Evolutionary conservation across 2,888 invertebrate genomes (phyloP), one percentile per base, ranked within the genome.

Genomic region (Apocheima hispidaria): DNA sequence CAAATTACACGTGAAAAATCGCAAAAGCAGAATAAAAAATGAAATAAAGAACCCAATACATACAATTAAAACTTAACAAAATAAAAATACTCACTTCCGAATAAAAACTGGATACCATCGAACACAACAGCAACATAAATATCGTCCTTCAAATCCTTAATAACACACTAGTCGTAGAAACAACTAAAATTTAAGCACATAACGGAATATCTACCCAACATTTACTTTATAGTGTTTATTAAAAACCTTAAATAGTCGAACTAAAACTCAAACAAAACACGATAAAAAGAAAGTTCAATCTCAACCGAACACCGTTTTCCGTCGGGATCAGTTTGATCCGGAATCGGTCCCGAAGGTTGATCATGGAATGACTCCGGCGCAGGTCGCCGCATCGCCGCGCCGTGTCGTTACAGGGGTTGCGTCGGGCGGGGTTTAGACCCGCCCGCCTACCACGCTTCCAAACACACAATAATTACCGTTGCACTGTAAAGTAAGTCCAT

Each of bases 291-390:
- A 10, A 7, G 12, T 12, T 10, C 23, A 5, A 23, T 23, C 30
- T 10, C 30, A 30, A 9, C 30, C 30, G 7, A 30, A 30, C 10
- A 2, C 18, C 7, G 16, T 6, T 12, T 40, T 40, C 1, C 18
- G 7, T 21, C 12, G 12, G 18, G 40, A 12, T 2, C 12, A 40
- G 10, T 4, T 40, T 5, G 20, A n/a, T 14, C 26, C n/a, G 35
- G 33, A 14, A 14, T 35, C 35, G 14, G 14, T n/a, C 5, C 4
- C 21, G 40, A 12, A 21, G 40, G 40, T 21, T 12, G 40, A 40
- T 40, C 4, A 5, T 7, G 12, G 40, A 40, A 40, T 40, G 21
- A 40, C 40, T 40, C 54, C 33, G 35, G 43, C 54, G 36, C 36
- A 44, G 54, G 43, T 12, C 20, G 12, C 14, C 21, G 14, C 20